Conservation (phyloP, 2,797 vertebrate genomes). For the Hipposideros larvatus region DNA sequence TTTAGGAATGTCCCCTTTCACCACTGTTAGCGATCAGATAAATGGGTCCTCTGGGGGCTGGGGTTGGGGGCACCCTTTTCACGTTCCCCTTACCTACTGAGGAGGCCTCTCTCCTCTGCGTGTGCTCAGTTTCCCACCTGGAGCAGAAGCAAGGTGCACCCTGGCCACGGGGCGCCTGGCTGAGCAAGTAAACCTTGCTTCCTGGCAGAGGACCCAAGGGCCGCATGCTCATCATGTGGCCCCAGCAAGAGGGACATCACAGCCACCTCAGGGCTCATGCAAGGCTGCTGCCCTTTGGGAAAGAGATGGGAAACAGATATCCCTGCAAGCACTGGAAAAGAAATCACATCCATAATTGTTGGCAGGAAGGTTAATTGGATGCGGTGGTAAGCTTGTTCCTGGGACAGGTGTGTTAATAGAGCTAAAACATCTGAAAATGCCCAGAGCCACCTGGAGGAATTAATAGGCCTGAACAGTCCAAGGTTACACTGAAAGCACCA, state of each 20-base stretch:
- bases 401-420: not conserved
- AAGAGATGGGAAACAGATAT: not conserved
- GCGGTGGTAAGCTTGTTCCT: not conserved
- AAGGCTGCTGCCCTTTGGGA: not conserved
- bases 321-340: not conserved
- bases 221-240: fast-evolving
- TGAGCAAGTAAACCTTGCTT: not conserved
- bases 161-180: not conserved
- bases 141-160: not conserved
- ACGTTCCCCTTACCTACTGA: not conserved
- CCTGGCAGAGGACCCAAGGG: not conserved
- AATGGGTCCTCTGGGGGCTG: not conserved
- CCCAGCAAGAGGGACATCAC: too few relatives aligned
- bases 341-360: not conserved
- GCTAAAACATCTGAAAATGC: not conserved
- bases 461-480: not conserved
- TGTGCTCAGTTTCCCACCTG: fast-evolving
- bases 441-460: not conserved
- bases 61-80: not conserved
- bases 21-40: not conserved
- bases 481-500: not conserved
- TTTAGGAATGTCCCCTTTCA: not conserved
- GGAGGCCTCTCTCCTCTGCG: not conserved
- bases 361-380: conserved; percentile 47
- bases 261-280: fast-evolving